A percentile compares a stretch with the other conserved stretches of the same genome.
phyloP scores from a whole-genome alignment of 2,113 vertebrate species.

The Cyprinus carpio region DNA sequence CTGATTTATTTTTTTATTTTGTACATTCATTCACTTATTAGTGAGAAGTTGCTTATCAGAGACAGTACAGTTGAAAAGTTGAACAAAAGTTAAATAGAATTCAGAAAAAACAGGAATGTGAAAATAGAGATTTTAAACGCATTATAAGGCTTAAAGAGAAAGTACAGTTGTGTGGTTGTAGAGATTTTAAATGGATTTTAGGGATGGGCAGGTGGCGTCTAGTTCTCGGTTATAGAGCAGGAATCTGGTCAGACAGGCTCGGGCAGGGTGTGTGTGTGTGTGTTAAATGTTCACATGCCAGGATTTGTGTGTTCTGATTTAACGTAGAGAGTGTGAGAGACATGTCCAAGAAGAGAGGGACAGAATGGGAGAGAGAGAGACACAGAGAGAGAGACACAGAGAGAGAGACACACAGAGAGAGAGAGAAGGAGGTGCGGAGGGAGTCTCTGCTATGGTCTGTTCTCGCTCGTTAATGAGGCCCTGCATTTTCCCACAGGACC shows the following conservation, averaged over 20 bases:
- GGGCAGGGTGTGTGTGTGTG: slow-evolving; percentile 55
- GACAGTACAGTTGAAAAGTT: too few species aligned
- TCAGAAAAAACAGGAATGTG: too few species aligned
- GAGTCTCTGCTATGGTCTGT: neutral
- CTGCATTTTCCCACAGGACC: slow-evolving; percentile 66
- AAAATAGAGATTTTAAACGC: too few species aligned
- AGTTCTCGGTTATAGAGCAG: slow-evolving; percentile 47
- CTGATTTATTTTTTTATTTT: too few species aligned
- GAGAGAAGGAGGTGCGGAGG: slow-evolving; percentile 6
- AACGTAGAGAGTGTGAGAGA: too few species aligned
- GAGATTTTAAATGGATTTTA: too few species aligned
- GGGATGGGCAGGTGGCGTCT: neutral
- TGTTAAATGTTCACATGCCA: slow-evolving; percentile 59
- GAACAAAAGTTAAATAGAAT: too few species aligned
- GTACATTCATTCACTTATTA: too few species aligned
- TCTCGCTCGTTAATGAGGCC: slow-evolving; percentile 60
- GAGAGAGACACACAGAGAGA: neutral
- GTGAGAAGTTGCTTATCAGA: too few species aligned
- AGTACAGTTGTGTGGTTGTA: too few species aligned
- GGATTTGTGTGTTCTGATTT: neutral
- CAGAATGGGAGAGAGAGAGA: neutral
- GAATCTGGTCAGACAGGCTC: slow-evolving; percentile 76
- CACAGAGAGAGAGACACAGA: neutral
- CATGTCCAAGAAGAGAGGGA: too few species aligned
- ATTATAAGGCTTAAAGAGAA: neutral